Conservation (phyloP, 1,140 invertebrate species). For the Drosophila tani region DNA sequence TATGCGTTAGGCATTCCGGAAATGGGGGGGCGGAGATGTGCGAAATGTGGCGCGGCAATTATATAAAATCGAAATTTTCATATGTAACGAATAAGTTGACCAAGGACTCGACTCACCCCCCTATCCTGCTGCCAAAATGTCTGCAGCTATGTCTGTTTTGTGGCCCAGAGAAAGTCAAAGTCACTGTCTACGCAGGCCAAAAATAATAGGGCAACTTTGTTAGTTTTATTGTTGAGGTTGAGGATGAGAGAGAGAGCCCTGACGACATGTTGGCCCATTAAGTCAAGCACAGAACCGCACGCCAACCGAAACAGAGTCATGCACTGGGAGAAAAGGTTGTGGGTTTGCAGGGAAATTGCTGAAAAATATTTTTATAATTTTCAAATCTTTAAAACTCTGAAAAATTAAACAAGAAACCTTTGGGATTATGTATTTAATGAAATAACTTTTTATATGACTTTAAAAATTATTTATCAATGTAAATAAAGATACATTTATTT, state of each 20-base stretch:
- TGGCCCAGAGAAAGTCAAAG: slow-evolving; percentile 52
- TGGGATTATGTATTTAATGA: no score
- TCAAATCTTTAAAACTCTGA: neutral
- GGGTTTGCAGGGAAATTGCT: neutral
- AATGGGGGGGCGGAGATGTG: neutral
- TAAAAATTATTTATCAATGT: no score
- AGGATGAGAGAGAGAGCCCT: slow-evolving; percentile 10
- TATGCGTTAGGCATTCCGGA: slow-evolving; percentile 20
- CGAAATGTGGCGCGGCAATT: slow-evolving; percentile 36
- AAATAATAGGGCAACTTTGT: slow-evolving; percentile 72
- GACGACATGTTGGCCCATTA: slow-evolving; percentile 62
- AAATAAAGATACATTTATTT: no score
- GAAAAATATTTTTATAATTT: no score
- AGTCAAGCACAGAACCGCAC: slow-evolving; percentile 51
- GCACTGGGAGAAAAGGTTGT: neutral
- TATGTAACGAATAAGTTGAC: slow-evolving; percentile 40
- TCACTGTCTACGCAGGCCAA: slow-evolving; percentile 63
- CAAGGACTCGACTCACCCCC: slow-evolving; percentile 51
- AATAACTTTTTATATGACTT: no score
- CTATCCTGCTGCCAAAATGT: slow-evolving; percentile 70
- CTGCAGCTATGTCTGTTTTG: slow-evolving; percentile 61
- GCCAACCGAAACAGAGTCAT: slow-evolving; percentile 10
- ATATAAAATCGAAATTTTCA: slow-evolving; percentile 43
- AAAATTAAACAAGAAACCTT: no score
- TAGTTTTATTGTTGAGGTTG: slow-evolving; percentile 37